Conservation (phyloP, 1,140 invertebrate species). For the Carcinoscorpius rotundicauda region DNA sequence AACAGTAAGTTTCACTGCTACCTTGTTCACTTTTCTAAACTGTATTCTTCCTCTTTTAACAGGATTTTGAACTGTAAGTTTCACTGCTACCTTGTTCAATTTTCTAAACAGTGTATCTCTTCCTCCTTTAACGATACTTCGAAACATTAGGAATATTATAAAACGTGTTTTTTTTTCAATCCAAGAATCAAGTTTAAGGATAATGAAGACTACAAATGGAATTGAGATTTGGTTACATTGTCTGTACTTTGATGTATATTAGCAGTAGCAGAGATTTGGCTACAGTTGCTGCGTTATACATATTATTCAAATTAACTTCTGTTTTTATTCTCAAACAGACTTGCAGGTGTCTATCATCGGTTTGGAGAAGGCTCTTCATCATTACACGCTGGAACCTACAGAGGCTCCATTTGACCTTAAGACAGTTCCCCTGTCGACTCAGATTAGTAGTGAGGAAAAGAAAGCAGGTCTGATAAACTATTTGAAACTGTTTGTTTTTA, state of each 20-base stretch:
- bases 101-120: slow-evolving; percentile 7
- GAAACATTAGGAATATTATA: neutral
- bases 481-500: too few relatives aligned
- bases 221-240: too few relatives aligned
- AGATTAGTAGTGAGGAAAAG: slow-evolving; percentile 35
- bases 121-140: slow-evolving; percentile 1
- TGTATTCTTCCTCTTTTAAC: slow-evolving; percentile 5
- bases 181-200: neutral
- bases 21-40: slow-evolving; percentile 4
- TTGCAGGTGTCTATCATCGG: slow-evolving; percentile 64
- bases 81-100: slow-evolving; percentile 1
- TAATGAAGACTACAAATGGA: too few relatives aligned
- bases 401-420: slow-evolving; percentile 77
- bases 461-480: slow-evolving; percentile 23
- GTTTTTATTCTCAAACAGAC: slow-evolving; percentile 22
- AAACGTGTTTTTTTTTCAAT: slow-evolving; percentile 3
- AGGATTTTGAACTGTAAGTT: neutral
- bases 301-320: slow-evolving; percentile 7
- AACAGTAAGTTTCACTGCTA: slow-evolving; percentile 40
- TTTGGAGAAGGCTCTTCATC: slow-evolving; percentile 69
- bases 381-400: slow-evolving; percentile 62
- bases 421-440: slow-evolving; percentile 60
- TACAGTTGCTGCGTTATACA: too few relatives aligned
- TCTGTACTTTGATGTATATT: too few relatives aligned
- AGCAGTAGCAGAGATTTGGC: too few relatives aligned